Evolutionary conservation across 2,888 invertebrate species (phyloP), one percentile per base, ranked within the genome.

Genomic region (Epinotia demarniana): DNA sequence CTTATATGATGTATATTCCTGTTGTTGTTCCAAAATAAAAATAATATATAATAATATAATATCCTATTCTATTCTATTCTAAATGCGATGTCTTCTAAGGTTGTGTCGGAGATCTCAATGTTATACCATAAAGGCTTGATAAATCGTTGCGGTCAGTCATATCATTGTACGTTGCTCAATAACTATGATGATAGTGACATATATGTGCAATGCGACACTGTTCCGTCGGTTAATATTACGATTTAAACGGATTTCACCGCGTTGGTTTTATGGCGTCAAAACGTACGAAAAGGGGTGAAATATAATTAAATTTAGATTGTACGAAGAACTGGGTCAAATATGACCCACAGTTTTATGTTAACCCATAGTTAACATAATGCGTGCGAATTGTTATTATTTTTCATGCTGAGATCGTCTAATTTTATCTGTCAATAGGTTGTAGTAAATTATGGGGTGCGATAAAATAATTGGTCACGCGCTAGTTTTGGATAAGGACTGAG

Each of bases 111-210:
- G 67, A 72, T 72, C 66, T 76, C 63, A 79, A 77, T 76, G 77
- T 76, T 71, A 77, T 81, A 68, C 12, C 27, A 27, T n/a, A 11
- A 27, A 27, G 53, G 53, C 66, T 64, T 64, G 64, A 4, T 61
- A 66, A n/a, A 33, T 53, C 53, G 58, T 13, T 80, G 90, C 90
- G 90, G 91, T 83, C 79, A 74, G 75, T 85, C 86, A 80, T 82
- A 80, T 81, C 89, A 87, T 86, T 87, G 83, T 89, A 89, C 76
- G 91, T 84, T 89, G 78, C 19, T 81, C 73, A 69, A 88, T 91
- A 88, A 89, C 89, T 91, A 84, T 89, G 89, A 86, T 89, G 92
- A 83, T 77, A 69, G 78, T 77, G 84, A 82, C 80, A 46, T 16
- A 18, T 39, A 8, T 49, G 23, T 13, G 62, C 11, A 12, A 19